phyloP scores from a whole-genome alignment of 2,113 vertebrate genomes.

The Pseudorasbora parva region DNA sequence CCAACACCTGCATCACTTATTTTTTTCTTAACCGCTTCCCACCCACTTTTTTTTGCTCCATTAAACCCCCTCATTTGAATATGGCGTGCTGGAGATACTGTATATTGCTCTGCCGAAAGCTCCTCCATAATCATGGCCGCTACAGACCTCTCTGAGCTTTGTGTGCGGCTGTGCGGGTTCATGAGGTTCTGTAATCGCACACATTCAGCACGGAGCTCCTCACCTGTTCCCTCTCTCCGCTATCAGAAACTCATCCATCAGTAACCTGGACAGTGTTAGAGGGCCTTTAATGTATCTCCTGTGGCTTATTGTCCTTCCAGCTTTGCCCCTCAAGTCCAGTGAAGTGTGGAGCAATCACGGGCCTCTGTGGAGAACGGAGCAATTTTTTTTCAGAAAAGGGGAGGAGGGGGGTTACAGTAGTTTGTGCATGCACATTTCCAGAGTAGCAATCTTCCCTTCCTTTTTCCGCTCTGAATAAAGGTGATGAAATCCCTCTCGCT shows the following conservation, averaged over 20 bases:
- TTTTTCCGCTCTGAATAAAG: constrained; percentile 63
- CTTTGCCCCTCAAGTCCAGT: constrained; percentile 56
- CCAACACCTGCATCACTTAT: constrained; percentile 39
- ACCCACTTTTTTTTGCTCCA: constrained; percentile 46
- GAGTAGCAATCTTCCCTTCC: constrained; percentile 60
- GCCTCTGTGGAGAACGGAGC: constrained; percentile 55
- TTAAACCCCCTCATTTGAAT: constrained; percentile 54
- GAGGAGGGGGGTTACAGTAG: constrained; percentile 53
- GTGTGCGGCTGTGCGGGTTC: constrained; percentile 42
- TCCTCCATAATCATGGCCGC: constrained; percentile 50
- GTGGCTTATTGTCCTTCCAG: constrained; percentile 55
- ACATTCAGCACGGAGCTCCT: constrained; percentile 55
- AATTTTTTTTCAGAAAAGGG: constrained; percentile 37
- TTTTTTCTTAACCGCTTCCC: constrained; percentile 51
- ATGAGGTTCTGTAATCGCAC: constrained; percentile 50
- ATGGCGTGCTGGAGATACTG: constrained; percentile 39
- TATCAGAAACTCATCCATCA: constrained; percentile 60
- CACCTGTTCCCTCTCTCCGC: constrained; percentile 55
- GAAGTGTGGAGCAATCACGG: constrained; percentile 59
- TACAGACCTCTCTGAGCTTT: constrained; percentile 57
- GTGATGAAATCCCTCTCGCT: constrained; percentile 63
- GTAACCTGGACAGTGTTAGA: constrained; percentile 61
- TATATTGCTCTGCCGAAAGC: constrained; percentile 51
- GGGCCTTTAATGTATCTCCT: constrained; percentile 59
- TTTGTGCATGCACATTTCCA: constrained; percentile 63